Base-by-base conservation (phyloP, 1,140 invertebrate species). In the Cyrtorhinus lividipennis region DNA sequence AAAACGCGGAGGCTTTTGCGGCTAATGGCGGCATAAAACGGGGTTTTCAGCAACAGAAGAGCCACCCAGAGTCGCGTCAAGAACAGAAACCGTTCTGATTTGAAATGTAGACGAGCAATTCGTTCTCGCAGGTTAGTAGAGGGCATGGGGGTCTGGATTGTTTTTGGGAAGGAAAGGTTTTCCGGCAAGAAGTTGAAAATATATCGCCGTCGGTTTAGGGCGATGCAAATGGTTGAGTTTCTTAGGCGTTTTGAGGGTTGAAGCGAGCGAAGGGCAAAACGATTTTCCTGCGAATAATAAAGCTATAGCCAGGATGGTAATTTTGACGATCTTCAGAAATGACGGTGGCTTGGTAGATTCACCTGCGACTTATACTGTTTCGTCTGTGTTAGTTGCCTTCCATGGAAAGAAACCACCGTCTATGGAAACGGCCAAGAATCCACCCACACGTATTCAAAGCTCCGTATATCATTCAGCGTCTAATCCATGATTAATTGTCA, bases 21-120 rank as follows among this genome's bases (percentile, higher is more conserved):
- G 48, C 48, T 53, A 53, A 53, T 53, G 48, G 48, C 48, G 48
- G 48, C 48, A 22, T 53, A 53, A 53, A 53, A 53, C 48, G 48
- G 20, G 48, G 18, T 12, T 5, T 5, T 53, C 48, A 20, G 20
- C 48, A n/a, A n/a, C 38, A 44, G 48, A 53, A 53, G 5, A 38
- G 30, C 30, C 15, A 15, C n/a, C 30, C 5, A 38, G 15, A 38
- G 30, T 8, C 10, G 48, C 48, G 48, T 53, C 48, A 53, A 20
- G 20, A 53, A 20, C 48, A 53, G 48, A 10, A 8, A 8, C 48
- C 8, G 20, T 12, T 10, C 48, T 53, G 48, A 53, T 53, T 53
- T 53, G 48, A 53, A 53, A 53, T 53, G 10, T 53, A 53, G 48
- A 53, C 10, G 20, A 20, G 48, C 5, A 13, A 13, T 12, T 5